These are phyloP conservation scores for Cecropterus lyciades DNA, from an alignment of 1,140 invertebrate species.

Conservation along the genomic window DNA sequence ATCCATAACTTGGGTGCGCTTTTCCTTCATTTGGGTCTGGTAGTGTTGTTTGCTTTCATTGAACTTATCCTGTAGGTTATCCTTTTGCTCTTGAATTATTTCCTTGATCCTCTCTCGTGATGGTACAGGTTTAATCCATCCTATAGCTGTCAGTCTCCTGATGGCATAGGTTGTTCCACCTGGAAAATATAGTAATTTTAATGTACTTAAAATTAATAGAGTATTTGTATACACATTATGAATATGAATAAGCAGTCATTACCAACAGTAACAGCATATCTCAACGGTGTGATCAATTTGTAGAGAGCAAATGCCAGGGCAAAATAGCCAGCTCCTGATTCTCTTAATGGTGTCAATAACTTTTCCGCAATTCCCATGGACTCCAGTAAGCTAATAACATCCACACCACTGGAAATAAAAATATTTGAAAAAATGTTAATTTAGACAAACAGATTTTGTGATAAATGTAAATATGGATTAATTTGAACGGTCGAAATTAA, in stretches of 20 bases:
- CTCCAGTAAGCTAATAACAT: constrained; percentile 92
- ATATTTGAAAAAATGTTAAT: background rate
- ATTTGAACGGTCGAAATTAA: background rate
- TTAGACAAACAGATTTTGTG: background rate
- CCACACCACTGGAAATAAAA: constrained; percentile 90
- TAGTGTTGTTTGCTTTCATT: constrained; percentile 81
- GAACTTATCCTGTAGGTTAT: constrained; percentile 81
- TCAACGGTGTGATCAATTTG: constrained; percentile 94
- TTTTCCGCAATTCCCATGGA: constrained; percentile 90
- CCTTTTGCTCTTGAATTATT: constrained; percentile 85
- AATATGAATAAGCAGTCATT: constrained; percentile 51
- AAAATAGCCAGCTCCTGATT: constrained; percentile 93
- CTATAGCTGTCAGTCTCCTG: constrained; percentile 87
- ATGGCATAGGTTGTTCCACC: constrained; percentile 90
- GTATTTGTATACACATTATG: no score
- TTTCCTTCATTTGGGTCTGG: constrained; percentile 70
- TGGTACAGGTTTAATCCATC: constrained; percentile 89
- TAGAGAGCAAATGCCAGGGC: constrained; percentile 95
- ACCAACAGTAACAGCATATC: constrained; percentile 96
- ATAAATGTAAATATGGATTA: no score
- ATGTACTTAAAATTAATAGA: background rate
- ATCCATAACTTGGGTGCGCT: constrained; percentile 77
- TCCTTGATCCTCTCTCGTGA: constrained; percentile 86
- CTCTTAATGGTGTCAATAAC: constrained; percentile 89
- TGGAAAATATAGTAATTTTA: constrained; percentile 46